Evolutionary conservation across 2,797 vertebrate genomes (phyloP).

Genomic region (Enteromius mattozi): DNA sequence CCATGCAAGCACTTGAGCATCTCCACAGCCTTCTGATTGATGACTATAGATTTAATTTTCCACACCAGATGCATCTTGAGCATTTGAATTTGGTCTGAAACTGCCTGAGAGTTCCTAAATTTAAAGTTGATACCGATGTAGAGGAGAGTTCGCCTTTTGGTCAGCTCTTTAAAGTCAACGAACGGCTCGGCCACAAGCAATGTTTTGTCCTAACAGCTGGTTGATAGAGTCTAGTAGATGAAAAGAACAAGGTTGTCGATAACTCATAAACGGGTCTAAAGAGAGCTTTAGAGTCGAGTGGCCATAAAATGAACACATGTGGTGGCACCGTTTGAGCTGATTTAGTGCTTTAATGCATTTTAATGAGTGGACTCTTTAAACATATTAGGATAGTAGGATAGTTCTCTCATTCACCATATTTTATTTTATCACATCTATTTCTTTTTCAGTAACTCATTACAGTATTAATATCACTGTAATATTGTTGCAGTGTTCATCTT

Average conservation of each 20-base stretch:
- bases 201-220: slow-evolving; percentile 37
- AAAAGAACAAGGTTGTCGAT: slow-evolving; percentile 30
- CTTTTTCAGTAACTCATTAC: neutral
- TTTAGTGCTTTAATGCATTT: slow-evolving; percentile 10
- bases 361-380: neutral
- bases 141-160: slow-evolving; percentile 9
- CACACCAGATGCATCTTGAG: slow-evolving; percentile 42
- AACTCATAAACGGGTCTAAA: slow-evolving; percentile 29
- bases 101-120: slow-evolving; percentile 43
- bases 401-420: neutral
- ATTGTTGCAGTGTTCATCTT: neutral
- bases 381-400: neutral
- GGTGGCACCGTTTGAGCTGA: neutral
- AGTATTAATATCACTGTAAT: neutral
- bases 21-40: slow-evolving; percentile 51
- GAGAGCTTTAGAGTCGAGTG: slow-evolving; percentile 20
- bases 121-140: slow-evolving; percentile 14
- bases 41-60: slow-evolving; percentile 53
- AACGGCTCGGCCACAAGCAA: slow-evolving; percentile 8
- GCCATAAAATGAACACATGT: slow-evolving; percentile 34
- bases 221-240: slow-evolving; percentile 18
- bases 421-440: neutral
- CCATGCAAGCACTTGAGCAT: slow-evolving; percentile 45
- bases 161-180: slow-evolving; percentile 37
- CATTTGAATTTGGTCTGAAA: slow-evolving; percentile 51